A percentile compares a stretch with the other conserved stretches of the same genome.
Conservation (phyloP, 92 coral and sea anemone genomes). For the Blastomussa wellsi region DNA sequence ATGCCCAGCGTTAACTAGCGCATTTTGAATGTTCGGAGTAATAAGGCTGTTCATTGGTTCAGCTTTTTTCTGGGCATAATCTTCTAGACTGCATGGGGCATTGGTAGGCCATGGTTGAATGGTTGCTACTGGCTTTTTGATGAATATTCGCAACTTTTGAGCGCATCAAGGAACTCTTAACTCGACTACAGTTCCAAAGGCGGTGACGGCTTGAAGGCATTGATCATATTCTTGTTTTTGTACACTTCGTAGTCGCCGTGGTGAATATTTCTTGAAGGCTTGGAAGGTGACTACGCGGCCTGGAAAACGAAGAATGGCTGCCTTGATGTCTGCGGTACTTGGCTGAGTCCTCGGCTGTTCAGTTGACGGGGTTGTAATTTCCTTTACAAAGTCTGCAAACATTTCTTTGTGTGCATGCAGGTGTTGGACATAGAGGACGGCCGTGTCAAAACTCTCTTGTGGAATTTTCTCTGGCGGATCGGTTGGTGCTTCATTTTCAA, state of each 20-base stretch:
- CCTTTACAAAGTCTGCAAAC: constrained; percentile 30
- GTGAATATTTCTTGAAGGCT: constrained; percentile 34
- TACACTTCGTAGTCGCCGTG: constrained; percentile 22
- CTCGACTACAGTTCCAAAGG: constrained; percentile 9
- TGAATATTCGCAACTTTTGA: constrained; percentile 9
- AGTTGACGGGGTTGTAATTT: constrained; percentile 7
- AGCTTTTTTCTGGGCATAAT: background rate
- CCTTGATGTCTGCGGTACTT: constrained; percentile 11
- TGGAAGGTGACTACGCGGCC: constrained; percentile 22
- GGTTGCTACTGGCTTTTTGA: constrained; percentile 24
- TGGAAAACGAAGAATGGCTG: constrained; percentile 28
- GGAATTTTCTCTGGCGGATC: constrained; percentile 1
- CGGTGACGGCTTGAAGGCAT: background rate
- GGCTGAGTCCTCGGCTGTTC: constrained; percentile 35
- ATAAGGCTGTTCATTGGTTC: constrained; percentile 23
- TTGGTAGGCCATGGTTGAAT: constrained; percentile 22
- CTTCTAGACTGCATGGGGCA: constrained; percentile 17
- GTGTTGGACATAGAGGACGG: constrained; percentile 12
- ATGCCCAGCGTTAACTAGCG: constrained; percentile 15
- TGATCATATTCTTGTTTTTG: constrained; percentile 37
- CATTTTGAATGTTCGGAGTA: constrained; percentile 18
- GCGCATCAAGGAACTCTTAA: constrained; percentile 13
- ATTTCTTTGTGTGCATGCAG: constrained; percentile 35
- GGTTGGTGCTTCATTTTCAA: background rate
- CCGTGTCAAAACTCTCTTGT: constrained; percentile 2